Base-by-base conservation (phyloP, 2,797 vertebrate genomes). In the Rhynchotus rufescens region DNA sequence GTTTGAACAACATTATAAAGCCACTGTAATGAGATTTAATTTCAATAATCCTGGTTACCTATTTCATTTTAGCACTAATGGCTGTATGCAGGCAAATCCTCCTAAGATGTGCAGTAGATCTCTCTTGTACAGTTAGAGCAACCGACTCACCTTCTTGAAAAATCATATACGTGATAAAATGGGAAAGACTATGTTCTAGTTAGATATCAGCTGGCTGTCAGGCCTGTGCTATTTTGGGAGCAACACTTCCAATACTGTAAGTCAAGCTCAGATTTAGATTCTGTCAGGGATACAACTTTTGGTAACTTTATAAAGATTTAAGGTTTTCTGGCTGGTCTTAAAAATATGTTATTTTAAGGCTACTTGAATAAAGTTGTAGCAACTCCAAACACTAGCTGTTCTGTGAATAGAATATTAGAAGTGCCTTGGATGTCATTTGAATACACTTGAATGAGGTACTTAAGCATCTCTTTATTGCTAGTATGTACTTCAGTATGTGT, bases 121-220 rank as follows among this genome's bases (percentile, higher is more conserved):
- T 89, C 49, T 68, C 45, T 81, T 32, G 65, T 79, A 19, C 69
- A 36, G 57, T 73, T 80, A 36, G 52, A 84, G 38, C 65, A 64
- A 72, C 36, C 3, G 1, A n/a, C 64, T 81, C 80, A 52, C 75
- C 78, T 86, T 59, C 80, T 93, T 88, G 84, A 81, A 56, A 74
- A 86, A 88, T 77, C 49, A 32, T 73, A 74, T 86, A 49, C 36
- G 57, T 49, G 84, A 84, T 79, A 84, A 90, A 91, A 74, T 61
- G 36, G 88, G 84, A 91, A 86, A 93, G 10, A 44, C 25, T 86
- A 64, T 88, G 78, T 90, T 95, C 78, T 34, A 67, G 68, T 84
- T 60, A 84, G 86, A 82, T 84, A 88, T 10, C 80, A 84, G 72
- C 60, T 65, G 73, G 67, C 40, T 93, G 83, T 77, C 88, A 91